Conservation (phyloP, 2,113 vertebrate species). For the Nipponia nippon region DNA sequence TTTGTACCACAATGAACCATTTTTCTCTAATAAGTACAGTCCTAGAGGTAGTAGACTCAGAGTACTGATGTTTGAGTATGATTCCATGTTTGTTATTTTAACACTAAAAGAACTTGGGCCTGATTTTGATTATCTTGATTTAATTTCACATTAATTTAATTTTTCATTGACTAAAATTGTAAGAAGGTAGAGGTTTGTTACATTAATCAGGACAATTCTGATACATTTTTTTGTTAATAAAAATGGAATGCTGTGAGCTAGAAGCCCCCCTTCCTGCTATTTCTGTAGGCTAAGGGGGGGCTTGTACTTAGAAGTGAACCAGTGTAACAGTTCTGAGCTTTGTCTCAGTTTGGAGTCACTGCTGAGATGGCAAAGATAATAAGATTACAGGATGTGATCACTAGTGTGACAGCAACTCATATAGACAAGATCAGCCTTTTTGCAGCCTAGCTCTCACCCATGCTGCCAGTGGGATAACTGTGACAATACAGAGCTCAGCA, state of each 20-base stretch:
- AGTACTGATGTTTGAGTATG: background rate
- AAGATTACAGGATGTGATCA: conserved; percentile 12
- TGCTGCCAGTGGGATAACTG: background rate
- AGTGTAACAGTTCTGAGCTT: background rate
- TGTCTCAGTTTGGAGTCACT: background rate
- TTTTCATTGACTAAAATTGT: background rate
- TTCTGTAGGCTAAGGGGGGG: background rate
- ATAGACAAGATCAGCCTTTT: conserved; percentile 3
- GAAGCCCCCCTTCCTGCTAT: background rate
- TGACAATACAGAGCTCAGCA: background rate
- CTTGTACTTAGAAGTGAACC: background rate
- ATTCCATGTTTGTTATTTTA: background rate
- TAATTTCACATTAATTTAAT: background rate
- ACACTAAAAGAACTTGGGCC: background rate
- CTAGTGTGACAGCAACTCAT: background rate
- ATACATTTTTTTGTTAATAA: background rate
- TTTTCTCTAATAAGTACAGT: background rate
- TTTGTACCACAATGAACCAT: background rate
- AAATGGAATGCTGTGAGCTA: background rate
- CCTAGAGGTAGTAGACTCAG: background rate
- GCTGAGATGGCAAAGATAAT: background rate
- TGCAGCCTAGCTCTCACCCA: background rate
- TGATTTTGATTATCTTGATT: background rate
- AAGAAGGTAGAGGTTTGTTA: background rate
- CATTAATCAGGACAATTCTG: background rate